phyloP scores from a whole-genome alignment of 2,113 vertebrate genomes.

The Sisor rabdophorus region DNA sequence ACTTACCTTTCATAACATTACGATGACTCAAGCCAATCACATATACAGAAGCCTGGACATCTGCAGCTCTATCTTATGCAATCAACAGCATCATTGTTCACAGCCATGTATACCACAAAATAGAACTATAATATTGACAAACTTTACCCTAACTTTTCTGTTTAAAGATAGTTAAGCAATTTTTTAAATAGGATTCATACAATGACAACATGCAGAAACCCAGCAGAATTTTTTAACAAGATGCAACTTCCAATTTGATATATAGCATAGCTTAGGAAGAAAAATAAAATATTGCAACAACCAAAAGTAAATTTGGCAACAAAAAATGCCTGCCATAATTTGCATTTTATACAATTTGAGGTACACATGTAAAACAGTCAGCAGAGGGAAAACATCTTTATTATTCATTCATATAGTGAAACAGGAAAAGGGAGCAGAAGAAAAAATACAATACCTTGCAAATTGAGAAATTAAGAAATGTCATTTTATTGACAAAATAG shows the following conservation, averaged over 20 bases:
- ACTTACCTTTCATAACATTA: constrained; percentile 27
- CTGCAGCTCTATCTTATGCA: neutral
- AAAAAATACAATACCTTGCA: constrained; percentile 55
- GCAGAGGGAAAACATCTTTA: constrained; percentile 44
- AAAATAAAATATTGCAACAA: neutral
- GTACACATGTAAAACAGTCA: constrained; percentile 37
- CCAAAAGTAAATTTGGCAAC: constrained; percentile 3
- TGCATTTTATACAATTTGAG: constrained; percentile 1
- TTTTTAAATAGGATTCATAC: neutral
- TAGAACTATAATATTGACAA: neutral
- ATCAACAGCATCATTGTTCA: neutral
- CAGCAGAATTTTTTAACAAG: neutral
- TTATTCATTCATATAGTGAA: constrained; percentile 49
- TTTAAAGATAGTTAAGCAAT: neutral
- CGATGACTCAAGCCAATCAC: neutral
- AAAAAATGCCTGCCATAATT: neutral
- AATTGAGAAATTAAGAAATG: constrained; percentile 64
- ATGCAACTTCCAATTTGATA: neutral
- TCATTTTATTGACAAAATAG: constrained; percentile 88
- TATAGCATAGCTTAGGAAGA: neutral
- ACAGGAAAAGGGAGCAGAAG: constrained; percentile 50
- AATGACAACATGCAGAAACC: neutral
- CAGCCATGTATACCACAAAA: neutral
- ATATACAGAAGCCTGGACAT: neutral
- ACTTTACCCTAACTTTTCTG: neutral